Percentiles rank a stretch among this genome's conserved stretches.
These are phyloP conservation scores for Itoplectis maculator DNA, from an alignment of 2,888 invertebrate species.

Conservation along the genomic window DNA sequence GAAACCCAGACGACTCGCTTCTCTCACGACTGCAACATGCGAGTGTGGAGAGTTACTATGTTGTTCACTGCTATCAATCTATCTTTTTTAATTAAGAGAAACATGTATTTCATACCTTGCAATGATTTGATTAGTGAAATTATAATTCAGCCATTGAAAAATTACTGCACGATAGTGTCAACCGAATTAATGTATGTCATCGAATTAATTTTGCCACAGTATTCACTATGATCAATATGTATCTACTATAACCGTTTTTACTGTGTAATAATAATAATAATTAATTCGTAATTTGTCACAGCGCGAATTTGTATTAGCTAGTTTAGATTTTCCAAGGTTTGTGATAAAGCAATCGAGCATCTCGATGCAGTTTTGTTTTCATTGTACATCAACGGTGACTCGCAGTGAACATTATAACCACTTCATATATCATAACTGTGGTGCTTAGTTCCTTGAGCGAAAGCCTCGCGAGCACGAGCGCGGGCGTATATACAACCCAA, in stretches of 20 bases:
- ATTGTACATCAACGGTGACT: conserved; percentile 25
- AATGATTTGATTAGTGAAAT: too few species aligned
- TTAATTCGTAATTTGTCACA: background rate
- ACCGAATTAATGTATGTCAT: too few species aligned
- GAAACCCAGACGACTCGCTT: too few species aligned
- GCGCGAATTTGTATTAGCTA: background rate
- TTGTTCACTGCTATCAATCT: too few species aligned
- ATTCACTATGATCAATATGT: background rate
- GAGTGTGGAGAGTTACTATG: too few species aligned
- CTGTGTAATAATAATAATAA: background rate
- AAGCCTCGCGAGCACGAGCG: conserved; percentile 44
- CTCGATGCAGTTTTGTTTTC: conserved; percentile 24
- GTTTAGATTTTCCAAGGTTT: background rate
- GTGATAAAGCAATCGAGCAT: background rate
- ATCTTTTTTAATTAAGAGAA: too few species aligned
- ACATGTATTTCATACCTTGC: too few species aligned
- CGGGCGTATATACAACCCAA: conserved; percentile 1
- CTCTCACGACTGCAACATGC: too few species aligned
- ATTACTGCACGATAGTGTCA: too few species aligned
- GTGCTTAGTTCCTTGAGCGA: conserved; percentile 39
- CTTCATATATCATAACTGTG: conserved; percentile 7
- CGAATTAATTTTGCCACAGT: background rate
- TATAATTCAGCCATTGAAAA: too few species aligned
- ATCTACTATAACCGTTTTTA: background rate
- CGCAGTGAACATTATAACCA: background rate